A percentile compares a stretch with the other conserved stretches of the same genome.
These are phyloP conservation scores for Pygoscelis antarcticus DNA, from an alignment of 2,113 vertebrate species.

Conservation along the genomic window DNA sequence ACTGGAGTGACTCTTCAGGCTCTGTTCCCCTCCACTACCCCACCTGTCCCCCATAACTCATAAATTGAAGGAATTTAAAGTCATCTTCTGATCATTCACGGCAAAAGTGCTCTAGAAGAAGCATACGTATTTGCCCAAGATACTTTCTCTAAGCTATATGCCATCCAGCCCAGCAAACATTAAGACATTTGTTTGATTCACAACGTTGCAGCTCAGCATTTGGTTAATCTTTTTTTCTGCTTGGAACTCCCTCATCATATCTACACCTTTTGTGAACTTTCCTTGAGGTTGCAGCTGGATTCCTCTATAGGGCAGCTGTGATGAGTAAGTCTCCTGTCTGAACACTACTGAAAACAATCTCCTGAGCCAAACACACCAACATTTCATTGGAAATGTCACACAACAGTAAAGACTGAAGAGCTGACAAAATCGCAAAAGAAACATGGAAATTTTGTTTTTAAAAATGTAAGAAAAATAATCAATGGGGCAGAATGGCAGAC, in stretches of 20 bases:
- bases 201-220: neutral
- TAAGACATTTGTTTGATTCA: neutral
- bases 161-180: neutral
- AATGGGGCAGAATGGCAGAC: neutral
- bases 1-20: neutral
- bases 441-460: neutral
- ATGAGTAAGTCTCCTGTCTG: neutral
- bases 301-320: neutral
- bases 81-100: neutral
- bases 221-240: neutral
- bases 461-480: neutral
- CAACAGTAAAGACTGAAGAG: neutral
- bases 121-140: neutral
- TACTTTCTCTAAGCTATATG: neutral
- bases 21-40: neutral
- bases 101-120: neutral
- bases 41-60: neutral
- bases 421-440: neutral
- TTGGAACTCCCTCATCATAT: neutral
- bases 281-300: neutral
- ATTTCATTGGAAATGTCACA: neutral
- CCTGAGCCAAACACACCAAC: neutral
- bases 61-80: neutral
- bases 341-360: neutral
- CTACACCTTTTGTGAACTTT: neutral